Percentiles rank a stretch among this genome's conserved stretches.
phyloP scores from a whole-genome alignment of 2,113 vertebrate genomes.

The Octodon degus region DNA sequence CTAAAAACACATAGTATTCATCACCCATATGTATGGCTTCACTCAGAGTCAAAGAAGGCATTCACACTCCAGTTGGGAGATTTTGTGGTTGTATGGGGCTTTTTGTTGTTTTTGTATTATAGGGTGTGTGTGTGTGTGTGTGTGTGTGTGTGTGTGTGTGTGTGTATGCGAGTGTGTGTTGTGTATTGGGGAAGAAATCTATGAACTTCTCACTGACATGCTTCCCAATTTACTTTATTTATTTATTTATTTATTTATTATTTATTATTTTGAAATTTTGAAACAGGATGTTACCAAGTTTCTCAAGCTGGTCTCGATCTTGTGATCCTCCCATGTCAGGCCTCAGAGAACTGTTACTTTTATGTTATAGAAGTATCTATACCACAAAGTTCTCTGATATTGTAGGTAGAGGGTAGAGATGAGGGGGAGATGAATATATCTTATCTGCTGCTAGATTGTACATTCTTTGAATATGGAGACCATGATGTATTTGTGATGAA shows the following conservation, averaged over 20 bases:
- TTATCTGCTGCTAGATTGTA: background rate
- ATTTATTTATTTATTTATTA: background rate
- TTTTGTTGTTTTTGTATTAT: background rate
- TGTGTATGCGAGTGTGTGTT: background rate
- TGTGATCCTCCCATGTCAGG: background rate
- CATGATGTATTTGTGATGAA: background rate
- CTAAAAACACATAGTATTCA: background rate
- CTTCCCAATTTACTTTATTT: background rate
- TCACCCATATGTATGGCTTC: accelerated
- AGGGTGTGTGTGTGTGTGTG: too few species aligned
- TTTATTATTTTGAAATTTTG: too few species aligned
- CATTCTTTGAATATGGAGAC: background rate
- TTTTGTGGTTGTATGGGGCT: background rate
- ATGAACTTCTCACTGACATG: background rate
- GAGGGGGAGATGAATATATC: background rate
- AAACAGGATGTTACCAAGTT: background rate
- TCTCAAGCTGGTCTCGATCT: background rate
- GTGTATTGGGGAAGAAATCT: background rate
- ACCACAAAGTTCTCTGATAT: background rate
- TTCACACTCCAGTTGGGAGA: background rate
- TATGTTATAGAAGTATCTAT: background rate
- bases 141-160: background rate
- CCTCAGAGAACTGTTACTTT: background rate
- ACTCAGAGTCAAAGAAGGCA: background rate
- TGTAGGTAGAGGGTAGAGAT: background rate